Conservation (phyloP, 1,140 invertebrate genomes). For the Kradibia gibbosae region DNA sequence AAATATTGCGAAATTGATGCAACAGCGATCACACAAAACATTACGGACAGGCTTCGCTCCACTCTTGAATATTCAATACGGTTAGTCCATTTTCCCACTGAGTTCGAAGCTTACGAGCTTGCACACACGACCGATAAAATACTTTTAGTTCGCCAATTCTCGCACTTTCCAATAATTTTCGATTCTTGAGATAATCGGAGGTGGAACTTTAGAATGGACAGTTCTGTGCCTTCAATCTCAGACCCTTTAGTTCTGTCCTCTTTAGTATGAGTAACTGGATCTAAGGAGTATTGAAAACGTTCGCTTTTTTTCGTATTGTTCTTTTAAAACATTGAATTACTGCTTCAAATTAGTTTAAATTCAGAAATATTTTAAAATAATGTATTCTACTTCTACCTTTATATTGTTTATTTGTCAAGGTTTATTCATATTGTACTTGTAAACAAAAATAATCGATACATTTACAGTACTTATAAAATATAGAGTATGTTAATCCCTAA, state of each 20-base stretch:
- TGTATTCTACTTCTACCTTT: too few relatives aligned
- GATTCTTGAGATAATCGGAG: slow-evolving; percentile 36
- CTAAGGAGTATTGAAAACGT: background rate
- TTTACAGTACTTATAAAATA: too few relatives aligned
- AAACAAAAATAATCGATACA: too few relatives aligned
- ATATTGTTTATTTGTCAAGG: too few relatives aligned
- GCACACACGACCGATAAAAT: slow-evolving; percentile 19
- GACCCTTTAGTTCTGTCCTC: background rate
- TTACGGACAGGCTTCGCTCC: slow-evolving; percentile 21
- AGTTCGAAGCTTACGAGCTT: background rate
- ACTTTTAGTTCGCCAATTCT: slow-evolving; percentile 25
- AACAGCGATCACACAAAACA: slow-evolving; percentile 27
- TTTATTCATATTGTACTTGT: too few relatives aligned
- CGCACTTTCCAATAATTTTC: slow-evolving; percentile 43
- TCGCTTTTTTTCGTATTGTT: background rate
- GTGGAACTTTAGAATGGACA: background rate
- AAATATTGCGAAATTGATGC: slow-evolving; percentile 39
- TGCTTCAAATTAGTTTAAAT: too few relatives aligned
- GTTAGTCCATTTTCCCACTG: slow-evolving; percentile 26
- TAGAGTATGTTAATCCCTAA: too few relatives aligned
- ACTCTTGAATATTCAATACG: slow-evolving; percentile 44
- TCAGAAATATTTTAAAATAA: too few relatives aligned
- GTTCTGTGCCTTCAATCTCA: background rate
- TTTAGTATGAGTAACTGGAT: background rate
- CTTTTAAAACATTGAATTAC: too few relatives aligned